phyloP scores from a whole-genome alignment of 2,797 vertebrate genomes.

The Arnoldichthys spilopterus region DNA sequence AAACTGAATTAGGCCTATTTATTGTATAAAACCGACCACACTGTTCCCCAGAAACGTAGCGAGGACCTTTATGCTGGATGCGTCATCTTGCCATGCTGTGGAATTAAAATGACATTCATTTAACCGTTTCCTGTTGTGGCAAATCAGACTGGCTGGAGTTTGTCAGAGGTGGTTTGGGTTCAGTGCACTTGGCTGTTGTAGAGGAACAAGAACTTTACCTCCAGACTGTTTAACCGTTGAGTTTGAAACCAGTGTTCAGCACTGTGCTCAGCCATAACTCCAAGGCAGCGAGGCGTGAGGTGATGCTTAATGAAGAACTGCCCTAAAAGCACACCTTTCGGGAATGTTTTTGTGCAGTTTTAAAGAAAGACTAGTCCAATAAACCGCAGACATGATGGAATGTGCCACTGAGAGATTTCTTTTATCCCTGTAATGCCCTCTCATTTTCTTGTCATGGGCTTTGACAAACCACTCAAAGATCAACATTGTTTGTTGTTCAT shows the following conservation, averaged over 20 bases:
- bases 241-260: slow-evolving; percentile 25
- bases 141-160: too few species aligned
- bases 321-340: slow-evolving; percentile 52
- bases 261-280: slow-evolving; percentile 57
- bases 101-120: slow-evolving; percentile 41
- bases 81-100: slow-evolving; percentile 19
- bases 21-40: slow-evolving; percentile 37
- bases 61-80: not conserved
- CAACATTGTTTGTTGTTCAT: not conserved
- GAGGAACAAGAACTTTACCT: not conserved
- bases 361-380: not conserved
- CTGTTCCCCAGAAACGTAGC: slow-evolving; percentile 24
- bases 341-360: not conserved
- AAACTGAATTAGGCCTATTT: slow-evolving; percentile 31
- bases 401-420: slow-evolving; percentile 11
- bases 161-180: not conserved
- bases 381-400: slow-evolving; percentile 29
- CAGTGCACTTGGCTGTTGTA: not conserved
- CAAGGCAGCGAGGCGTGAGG: slow-evolving; percentile 52
- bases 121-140: not conserved
- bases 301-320: slow-evolving; percentile 62
- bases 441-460: slow-evolving; percentile 21
- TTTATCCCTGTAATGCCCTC: slow-evolving; percentile 24
- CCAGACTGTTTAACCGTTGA: not conserved
- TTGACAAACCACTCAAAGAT: slow-evolving; percentile 23